These are phyloP conservation scores for Myotis myotis DNA, from an alignment of 2,797 vertebrate species.

Conservation along the genomic window DNA sequence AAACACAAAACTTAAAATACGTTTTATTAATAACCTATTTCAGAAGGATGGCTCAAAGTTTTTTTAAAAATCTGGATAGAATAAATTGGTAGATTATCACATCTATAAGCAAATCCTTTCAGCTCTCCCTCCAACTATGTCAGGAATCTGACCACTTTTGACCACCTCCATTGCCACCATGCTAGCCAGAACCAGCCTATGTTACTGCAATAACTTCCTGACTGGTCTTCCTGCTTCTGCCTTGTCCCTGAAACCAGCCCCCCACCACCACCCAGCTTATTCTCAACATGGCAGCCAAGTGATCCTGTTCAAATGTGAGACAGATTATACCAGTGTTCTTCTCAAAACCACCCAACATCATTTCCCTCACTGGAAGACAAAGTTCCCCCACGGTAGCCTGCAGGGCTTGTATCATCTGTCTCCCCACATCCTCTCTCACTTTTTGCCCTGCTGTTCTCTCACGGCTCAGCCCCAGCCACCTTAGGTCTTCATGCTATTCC, in stretches of 20 bases:
- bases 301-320: not conserved
- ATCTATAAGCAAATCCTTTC: not conserved
- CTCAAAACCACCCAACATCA: not conserved
- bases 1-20: not conserved
- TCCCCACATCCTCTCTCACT: not conserved
- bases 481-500: not conserved
- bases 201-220: not conserved
- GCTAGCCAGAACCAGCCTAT: not conserved
- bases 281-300: not conserved
- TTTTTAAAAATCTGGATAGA: not conserved
- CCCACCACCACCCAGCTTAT: rapidly evolving
- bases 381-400: not conserved
- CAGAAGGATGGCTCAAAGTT: not conserved
- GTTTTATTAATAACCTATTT: not conserved
- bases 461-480: not conserved
- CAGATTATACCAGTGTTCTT: not conserved
- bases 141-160: not conserved
- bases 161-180: rapidly evolving
- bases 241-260: not conserved
- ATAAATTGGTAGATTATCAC: not conserved
- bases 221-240: not conserved
- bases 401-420: rapidly evolving
- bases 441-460: not conserved
- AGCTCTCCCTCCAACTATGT: not conserved
- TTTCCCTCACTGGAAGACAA: not conserved